Evolutionary conservation across 2,888 invertebrate genomes (phyloP).

Genomic region (Baronia brevicornis): DNA sequence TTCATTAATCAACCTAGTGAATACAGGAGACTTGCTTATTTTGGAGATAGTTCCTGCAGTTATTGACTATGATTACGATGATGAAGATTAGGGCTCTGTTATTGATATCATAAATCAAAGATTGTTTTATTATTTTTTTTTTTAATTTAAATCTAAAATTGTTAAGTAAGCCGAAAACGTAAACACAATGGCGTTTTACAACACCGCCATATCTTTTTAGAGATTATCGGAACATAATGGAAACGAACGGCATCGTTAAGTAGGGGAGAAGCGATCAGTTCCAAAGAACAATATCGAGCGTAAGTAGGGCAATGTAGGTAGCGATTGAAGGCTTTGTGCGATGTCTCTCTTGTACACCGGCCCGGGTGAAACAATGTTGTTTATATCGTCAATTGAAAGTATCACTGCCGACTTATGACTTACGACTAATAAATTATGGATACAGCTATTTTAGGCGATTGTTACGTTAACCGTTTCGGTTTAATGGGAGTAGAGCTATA

Average conservation of each 20-base stretch:
- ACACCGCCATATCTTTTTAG: slow-evolving; percentile 19
- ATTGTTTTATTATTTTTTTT: too few relatives aligned
- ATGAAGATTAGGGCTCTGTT: too few relatives aligned
- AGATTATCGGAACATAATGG: slow-evolving; percentile 23
- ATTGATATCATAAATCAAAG: too few relatives aligned
- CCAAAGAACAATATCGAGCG: slow-evolving; percentile 16
- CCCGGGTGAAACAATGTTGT: slow-evolving; percentile 29
- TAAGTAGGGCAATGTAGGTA: slow-evolving; percentile 23
- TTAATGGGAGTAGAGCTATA: too few relatives aligned
- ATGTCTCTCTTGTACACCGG: slow-evolving; percentile 25
- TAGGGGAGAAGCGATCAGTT: slow-evolving; percentile 12
- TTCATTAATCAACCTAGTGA: too few relatives aligned
- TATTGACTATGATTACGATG: too few relatives aligned
- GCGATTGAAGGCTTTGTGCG: slow-evolving; percentile 24
- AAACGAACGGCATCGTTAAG: slow-evolving; percentile 20
- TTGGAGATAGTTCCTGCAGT: too few relatives aligned
- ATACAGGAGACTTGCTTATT: too few relatives aligned
- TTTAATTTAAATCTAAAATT: not conserved
- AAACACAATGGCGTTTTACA: slow-evolving; percentile 15
- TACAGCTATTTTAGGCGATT: too few relatives aligned
- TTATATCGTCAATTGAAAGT: slow-evolving; percentile 12
- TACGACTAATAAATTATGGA: too few relatives aligned
- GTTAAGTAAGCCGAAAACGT: slow-evolving; percentile 2
- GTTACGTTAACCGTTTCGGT: too few relatives aligned
- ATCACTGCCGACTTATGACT: slow-evolving; percentile 12